Percentiles rank a stretch among this genome's conserved stretches.
Conservation (phyloP, 2,888 invertebrate species). For the Drosophila ochracea region DNA sequence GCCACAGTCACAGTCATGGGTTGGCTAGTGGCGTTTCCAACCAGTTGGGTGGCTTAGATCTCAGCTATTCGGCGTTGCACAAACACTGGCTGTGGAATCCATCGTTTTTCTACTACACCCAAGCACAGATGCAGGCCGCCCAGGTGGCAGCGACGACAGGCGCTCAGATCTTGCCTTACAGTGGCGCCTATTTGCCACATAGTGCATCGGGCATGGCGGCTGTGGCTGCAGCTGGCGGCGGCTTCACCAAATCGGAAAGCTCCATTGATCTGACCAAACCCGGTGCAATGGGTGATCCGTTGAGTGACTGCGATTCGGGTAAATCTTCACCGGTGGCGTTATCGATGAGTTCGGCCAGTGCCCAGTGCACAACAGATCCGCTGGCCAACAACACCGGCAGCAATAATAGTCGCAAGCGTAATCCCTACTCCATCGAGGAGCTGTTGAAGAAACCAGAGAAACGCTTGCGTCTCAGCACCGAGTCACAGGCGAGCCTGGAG, state of each 20-base stretch:
- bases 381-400: slow-evolving; percentile 10
- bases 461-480: slow-evolving; percentile 68
- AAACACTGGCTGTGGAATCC: slow-evolving; percentile 86
- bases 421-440: slow-evolving; percentile 95
- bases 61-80: slow-evolving; percentile 82
- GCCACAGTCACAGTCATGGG: slow-evolving; percentile 45
- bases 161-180: slow-evolving; percentile 73
- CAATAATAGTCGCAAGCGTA: slow-evolving; percentile 86
- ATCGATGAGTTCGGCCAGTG: slow-evolving; percentile 39
- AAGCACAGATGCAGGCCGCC: slow-evolving; percentile 75
- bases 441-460: slow-evolving; percentile 92
- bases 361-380: slow-evolving; percentile 20
- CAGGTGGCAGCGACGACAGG: slow-evolving; percentile 67
- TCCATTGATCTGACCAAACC: slow-evolving; percentile 84
- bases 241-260: slow-evolving; percentile 83
- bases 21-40: slow-evolving; percentile 50
- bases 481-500: slow-evolving; percentile 43
- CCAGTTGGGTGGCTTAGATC: slow-evolving; percentile 79
- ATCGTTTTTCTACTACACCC: slow-evolving; percentile 84
- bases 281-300: slow-evolving; percentile 74
- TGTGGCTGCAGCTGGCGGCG: slow-evolving; percentile 66
- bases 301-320: slow-evolving; percentile 85
- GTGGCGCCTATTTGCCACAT: slow-evolving; percentile 58
- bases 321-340: slow-evolving; percentile 84
- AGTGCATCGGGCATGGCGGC: slow-evolving; percentile 52